Percentiles rank a stretch among this genome's conserved stretches.
Evolutionary conservation across 2,888 invertebrate species (phyloP).

Genomic region (Piscicola geometra): DNA sequence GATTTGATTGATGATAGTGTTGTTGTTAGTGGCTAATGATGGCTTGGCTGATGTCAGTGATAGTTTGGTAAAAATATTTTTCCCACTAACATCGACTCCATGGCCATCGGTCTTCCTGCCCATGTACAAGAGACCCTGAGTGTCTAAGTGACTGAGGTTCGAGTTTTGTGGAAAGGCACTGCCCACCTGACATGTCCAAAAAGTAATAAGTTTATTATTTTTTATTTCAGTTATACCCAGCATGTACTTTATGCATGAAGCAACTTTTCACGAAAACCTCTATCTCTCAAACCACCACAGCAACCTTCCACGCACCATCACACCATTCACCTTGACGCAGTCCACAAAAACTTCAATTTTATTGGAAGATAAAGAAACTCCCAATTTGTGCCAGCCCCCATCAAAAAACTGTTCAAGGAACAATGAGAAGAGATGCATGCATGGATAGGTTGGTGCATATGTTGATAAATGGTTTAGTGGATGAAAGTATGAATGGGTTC

Average conservation of each 20-base stretch:
- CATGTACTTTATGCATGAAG: too few relatives aligned
- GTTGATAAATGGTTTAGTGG: neutral
- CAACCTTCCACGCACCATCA: neutral
- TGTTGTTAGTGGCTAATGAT: too few relatives aligned
- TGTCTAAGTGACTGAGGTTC: slow-evolving; percentile 11
- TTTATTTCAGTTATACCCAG: too few relatives aligned
- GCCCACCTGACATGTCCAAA: slow-evolving; percentile 20
- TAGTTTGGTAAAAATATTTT: too few relatives aligned
- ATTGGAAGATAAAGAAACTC: slow-evolving; percentile 23
- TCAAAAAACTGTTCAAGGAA: slow-evolving; percentile 29
- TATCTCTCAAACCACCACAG: neutral
- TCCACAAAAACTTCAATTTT: slow-evolving; percentile 33
- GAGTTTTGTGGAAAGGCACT: neutral
- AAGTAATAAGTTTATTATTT: too few relatives aligned
- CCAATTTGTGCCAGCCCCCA: slow-evolving; percentile 34
- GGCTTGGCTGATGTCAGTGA: too few relatives aligned
- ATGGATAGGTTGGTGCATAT: neutral
- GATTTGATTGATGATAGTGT: too few relatives aligned
- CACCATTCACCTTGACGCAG: slow-evolving; percentile 36
- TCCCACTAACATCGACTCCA: slow-evolving; percentile 17
- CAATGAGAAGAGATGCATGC: neutral
- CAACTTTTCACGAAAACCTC: too few relatives aligned
- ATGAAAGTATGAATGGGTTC: neutral
- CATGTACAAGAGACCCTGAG: slow-evolving; percentile 17
- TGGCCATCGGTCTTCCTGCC: slow-evolving; percentile 26